A percentile compares a stretch with the other conserved stretches of the same genome.
Evolutionary conservation across 2,113 vertebrate species (phyloP).

Genomic region (Thinocorus orbignyianus): DNA sequence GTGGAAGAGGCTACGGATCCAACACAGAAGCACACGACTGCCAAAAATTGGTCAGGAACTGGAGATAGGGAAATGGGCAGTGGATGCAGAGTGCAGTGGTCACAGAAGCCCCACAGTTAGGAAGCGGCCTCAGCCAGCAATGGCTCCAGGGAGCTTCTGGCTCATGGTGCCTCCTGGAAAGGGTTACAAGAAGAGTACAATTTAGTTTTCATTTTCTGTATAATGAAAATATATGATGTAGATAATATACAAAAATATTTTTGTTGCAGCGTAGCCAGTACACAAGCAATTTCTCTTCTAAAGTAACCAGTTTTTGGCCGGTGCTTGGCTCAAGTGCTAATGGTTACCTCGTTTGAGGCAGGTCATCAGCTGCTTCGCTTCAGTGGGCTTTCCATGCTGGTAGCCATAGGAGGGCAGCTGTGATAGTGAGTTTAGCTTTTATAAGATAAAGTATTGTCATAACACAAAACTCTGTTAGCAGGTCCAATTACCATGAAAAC

Average conservation of each 20-base stretch:
- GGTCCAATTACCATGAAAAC: background rate
- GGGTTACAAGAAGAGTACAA: background rate
- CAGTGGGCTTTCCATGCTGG: background rate
- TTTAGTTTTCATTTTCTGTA: background rate
- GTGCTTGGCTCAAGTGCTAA: background rate
- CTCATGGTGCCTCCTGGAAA: background rate
- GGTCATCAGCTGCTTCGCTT: background rate
- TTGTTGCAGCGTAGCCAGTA: background rate
- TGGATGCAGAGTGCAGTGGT: rapidly evolving
- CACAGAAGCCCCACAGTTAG: background rate
- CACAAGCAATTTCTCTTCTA: background rate
- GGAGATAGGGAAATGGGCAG: background rate
- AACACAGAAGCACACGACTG: background rate
- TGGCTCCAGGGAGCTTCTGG: background rate
- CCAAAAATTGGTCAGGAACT: background rate
- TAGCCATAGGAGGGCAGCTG: background rate
- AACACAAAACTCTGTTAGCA: background rate
- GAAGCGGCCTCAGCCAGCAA: background rate
- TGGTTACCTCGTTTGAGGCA: background rate
- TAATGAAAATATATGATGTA: background rate
- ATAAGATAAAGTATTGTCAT: background rate
- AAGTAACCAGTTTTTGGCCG: background rate
- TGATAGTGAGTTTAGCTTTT: rapidly evolving
- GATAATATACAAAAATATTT: background rate
- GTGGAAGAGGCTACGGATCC: background rate